These are phyloP conservation scores for Pseudochirops corinnae DNA, from an alignment of 2,797 vertebrate species.

Conservation along the genomic window DNA sequence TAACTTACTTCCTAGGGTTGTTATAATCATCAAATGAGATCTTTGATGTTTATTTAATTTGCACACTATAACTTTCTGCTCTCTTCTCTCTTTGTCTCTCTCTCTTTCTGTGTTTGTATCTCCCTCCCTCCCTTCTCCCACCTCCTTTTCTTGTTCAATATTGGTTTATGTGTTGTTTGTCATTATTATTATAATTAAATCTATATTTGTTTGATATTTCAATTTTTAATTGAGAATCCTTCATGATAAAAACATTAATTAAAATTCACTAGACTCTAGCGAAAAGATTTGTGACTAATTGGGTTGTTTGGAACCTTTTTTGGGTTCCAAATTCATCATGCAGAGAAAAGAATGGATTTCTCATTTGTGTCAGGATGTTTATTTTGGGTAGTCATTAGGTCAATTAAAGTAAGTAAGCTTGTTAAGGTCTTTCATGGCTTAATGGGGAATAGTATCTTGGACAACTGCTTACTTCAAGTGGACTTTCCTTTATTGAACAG, in stretches of 20 bases:
- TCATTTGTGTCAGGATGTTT: constrained; percentile 38
- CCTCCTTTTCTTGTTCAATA: background rate
- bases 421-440: background rate
- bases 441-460: background rate
- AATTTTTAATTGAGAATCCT: background rate
- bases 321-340: background rate
- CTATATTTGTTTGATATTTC: background rate
- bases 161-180: background rate
- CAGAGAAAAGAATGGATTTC: constrained; percentile 34
- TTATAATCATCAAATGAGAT: background rate
- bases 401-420: constrained; percentile 11
- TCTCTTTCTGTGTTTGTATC: too few species aligned
- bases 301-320: background rate
- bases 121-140: too few species aligned
- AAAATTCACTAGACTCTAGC: background rate
- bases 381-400: constrained; percentile 12
- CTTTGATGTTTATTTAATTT: background rate
- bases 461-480: background rate
- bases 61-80: too few species aligned
- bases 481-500: background rate
- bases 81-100: too few species aligned
- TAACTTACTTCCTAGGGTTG: background rate
- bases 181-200: background rate
- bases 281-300: background rate
- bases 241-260: background rate